Evolutionary conservation across 2,797 vertebrate genomes (phyloP).

Genomic region (Peromyscus eremicus): DNA sequence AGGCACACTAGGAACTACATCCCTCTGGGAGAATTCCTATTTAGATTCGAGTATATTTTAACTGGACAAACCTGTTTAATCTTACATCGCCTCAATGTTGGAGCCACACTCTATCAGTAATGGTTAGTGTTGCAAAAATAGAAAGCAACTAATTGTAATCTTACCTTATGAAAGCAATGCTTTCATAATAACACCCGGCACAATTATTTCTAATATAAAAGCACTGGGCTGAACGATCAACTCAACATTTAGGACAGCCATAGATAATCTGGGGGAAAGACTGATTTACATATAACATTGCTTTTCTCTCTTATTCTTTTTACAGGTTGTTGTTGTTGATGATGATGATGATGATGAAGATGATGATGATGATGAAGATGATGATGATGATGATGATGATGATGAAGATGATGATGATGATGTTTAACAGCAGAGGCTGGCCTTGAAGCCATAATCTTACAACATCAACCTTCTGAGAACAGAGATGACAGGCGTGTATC

Average conservation of each 20-base stretch:
- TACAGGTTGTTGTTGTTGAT: neutral
- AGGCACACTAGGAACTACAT: neutral
- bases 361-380: no score
- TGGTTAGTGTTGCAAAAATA: slow-evolving; percentile 20
- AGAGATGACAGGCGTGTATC: neutral
- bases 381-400: no score
- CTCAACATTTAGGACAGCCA: neutral
- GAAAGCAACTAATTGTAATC: neutral
- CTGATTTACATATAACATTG: neutral
- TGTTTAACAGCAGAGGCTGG: neutral
- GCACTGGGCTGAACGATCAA: neutral
- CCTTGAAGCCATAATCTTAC: neutral
- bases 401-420: no score
- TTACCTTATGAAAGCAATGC: neutral
- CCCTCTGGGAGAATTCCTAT: slow-evolving; percentile 10
- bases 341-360: no score
- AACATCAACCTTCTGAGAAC: neutral
- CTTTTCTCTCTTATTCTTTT: neutral
- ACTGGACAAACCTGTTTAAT: neutral
- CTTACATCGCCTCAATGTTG: neutral
- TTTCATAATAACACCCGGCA: neutral
- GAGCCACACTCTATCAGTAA: neutral
- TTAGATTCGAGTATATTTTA: slow-evolving; percentile 27
- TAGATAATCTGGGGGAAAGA: neutral
- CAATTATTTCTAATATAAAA: slow-evolving; percentile 59